These are phyloP conservation scores for Drosophila heteroneura DNA, from an alignment of 2,888 invertebrate species.

Conservation along the genomic window DNA sequence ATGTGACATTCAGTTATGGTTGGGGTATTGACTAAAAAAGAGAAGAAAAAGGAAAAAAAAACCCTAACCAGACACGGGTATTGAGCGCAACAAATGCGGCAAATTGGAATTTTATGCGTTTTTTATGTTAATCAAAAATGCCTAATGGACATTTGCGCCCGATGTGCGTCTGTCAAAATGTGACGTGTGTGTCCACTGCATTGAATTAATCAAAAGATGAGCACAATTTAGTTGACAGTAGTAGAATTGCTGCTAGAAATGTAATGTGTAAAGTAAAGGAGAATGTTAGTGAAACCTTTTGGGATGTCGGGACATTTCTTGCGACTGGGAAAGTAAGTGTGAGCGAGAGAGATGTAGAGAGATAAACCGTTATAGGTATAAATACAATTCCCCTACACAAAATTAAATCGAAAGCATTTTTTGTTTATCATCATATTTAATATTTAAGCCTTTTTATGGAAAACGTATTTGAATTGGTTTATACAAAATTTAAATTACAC, in stretches of 20 bases:
- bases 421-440: conserved; percentile 56
- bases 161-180: conserved; percentile 24
- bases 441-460: conserved; percentile 76
- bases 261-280: neutral
- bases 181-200: conserved; percentile 38
- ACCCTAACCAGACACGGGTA: conserved; percentile 29
- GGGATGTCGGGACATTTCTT: neutral
- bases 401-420: neutral
- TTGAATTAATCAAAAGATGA: conserved; percentile 41
- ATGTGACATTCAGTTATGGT: conserved; percentile 57
- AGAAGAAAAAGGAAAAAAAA: neutral
- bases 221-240: conserved; percentile 8
- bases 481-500: conserved; percentile 74
- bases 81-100: conserved; percentile 79
- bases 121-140: conserved; percentile 79
- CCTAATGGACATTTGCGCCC: conserved; percentile 50
- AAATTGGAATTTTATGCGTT: conserved; percentile 83
- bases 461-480: conserved; percentile 55
- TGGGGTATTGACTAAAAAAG: conserved; percentile 12
- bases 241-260: neutral
- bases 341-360: neutral
- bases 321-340: neutral
- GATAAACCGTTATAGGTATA: neutral
- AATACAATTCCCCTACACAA: neutral
- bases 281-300: neutral